phyloP scores from a whole-genome alignment of 2,113 vertebrate genomes.

The Hydrolagus affinis region DNA sequence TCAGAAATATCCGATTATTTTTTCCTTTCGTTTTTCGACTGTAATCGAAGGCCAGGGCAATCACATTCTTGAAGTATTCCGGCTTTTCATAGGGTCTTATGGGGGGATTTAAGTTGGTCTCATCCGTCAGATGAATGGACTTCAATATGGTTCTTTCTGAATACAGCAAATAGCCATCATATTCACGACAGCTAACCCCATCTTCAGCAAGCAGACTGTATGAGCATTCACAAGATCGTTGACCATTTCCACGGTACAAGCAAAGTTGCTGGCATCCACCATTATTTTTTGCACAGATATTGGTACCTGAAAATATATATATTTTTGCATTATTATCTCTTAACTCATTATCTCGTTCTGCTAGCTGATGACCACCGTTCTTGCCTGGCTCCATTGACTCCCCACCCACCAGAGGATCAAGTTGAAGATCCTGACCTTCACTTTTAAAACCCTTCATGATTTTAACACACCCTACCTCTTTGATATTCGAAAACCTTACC shows the following conservation, averaged over 20 bases:
- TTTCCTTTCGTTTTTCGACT: constrained; percentile 60
- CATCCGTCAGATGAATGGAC: constrained; percentile 92
- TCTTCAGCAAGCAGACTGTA: constrained; percentile 84
- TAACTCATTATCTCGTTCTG: too few species aligned
- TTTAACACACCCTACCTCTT: too few species aligned
- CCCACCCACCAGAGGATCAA: too few species aligned
- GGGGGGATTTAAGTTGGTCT: constrained; percentile 88
- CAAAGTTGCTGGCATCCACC: constrained; percentile 92
- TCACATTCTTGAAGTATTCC: constrained; percentile 83
- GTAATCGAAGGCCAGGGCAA: constrained; percentile 88
- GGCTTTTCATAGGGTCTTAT: constrained; percentile 85
- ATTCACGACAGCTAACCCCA: constrained; percentile 74
- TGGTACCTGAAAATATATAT: constrained; percentile 63
- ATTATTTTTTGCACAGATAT: constrained; percentile 78
- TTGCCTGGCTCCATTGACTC: too few species aligned
- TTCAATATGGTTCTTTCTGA: constrained; percentile 91
- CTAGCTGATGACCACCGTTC: too few species aligned
- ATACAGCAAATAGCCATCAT: constrained; percentile 90
- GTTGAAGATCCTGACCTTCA: too few species aligned
- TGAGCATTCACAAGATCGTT: constrained; percentile 81
- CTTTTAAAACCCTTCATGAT: too few species aligned
- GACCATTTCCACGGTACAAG: constrained; percentile 75
- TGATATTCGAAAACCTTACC: too few species aligned
- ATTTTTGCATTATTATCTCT: constrained; percentile 6
- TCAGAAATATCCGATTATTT: constrained; percentile 91